Conservation (phyloP, 2,113 vertebrate species). For the Salvelinus sp. region DNA sequence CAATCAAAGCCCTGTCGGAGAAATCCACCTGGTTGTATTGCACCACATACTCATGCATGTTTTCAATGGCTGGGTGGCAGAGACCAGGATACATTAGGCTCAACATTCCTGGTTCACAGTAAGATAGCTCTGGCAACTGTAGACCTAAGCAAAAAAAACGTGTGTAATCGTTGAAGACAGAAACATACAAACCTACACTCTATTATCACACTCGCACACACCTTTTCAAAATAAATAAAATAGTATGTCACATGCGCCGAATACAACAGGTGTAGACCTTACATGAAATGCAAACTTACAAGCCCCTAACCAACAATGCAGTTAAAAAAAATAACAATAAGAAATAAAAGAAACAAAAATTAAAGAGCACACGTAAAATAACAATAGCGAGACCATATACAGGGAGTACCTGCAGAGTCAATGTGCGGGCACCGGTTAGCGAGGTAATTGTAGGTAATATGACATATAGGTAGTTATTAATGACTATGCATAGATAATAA, state of each 20-base stretch:
- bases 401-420: no score
- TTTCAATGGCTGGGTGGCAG: neutral
- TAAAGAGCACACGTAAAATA: neutral
- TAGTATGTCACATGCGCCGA: no score
- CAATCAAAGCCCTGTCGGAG: conserved; percentile 57
- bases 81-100: conserved; percentile 64
- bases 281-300: no score
- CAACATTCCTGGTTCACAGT: conserved; percentile 27
- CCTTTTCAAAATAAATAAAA: no score
- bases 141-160: neutral
- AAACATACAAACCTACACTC: neutral
- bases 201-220: neutral
- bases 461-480: no score
- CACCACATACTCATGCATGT: conserved; percentile 64
- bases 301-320: no score
- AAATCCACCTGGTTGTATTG: conserved; percentile 60
- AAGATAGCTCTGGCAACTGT: neutral
- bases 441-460: no score
- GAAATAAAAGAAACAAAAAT: neutral
- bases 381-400: no score
- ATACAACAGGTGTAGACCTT: no score
- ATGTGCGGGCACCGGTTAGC: no score
- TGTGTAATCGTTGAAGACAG: neutral
- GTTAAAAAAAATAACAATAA: no score
- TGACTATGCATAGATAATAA: no score